Base-by-base conservation (phyloP, 1,140 invertebrate genomes). In the Rhyacophila brunnea region DNA sequence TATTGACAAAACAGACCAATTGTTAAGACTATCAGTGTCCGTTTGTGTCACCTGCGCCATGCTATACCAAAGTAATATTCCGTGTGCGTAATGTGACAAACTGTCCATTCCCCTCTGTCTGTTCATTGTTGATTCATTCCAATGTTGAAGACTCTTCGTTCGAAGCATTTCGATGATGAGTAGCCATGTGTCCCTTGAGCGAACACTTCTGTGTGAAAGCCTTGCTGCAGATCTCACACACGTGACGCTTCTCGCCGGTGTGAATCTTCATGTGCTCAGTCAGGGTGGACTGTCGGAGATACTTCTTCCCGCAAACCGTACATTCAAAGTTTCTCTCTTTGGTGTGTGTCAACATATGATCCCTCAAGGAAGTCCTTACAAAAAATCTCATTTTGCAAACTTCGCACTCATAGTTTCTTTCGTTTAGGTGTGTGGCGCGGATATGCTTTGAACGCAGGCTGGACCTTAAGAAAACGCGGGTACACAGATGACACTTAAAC, bases 211-310 rank as follows among this genome's bases (percentile, higher is more conserved):
- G 74, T 58, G 76, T 74, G 64, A 82, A 82, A 0, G 79, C 79
- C 49, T 72, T 81, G 34, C 78, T 74, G 60, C 81, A 82, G 35
- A 80, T 74, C 2, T 75, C 67, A 65, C 81, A 82, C 17, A 70
- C 71, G 36, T 79, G 80, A 63, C 78, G 80, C 73, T 78, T 81
- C 0, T 78, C 67, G 2, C 79, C 74, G 2, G 75, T 77, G 54
- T 87, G 86, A 5, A 85, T 86, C 48, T 86, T 82, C 65, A 87
- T 81, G 65, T 89, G 87, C 45, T 87, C 81, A 23, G 87, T 78
- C 74, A 89, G 81, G 36, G 85, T 87, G 62, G 87, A 79, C 62
- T 86, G 85, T 50, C 87, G 79, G 46, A 84, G 87, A 68, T 87
- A 87, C 5, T 80, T 70, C 45, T 84, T 81, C 23, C 80, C 74